These are phyloP conservation scores for Gallinago paraguaiae DNA, from an alignment of 2,113 vertebrate species.

Conservation along the genomic window DNA sequence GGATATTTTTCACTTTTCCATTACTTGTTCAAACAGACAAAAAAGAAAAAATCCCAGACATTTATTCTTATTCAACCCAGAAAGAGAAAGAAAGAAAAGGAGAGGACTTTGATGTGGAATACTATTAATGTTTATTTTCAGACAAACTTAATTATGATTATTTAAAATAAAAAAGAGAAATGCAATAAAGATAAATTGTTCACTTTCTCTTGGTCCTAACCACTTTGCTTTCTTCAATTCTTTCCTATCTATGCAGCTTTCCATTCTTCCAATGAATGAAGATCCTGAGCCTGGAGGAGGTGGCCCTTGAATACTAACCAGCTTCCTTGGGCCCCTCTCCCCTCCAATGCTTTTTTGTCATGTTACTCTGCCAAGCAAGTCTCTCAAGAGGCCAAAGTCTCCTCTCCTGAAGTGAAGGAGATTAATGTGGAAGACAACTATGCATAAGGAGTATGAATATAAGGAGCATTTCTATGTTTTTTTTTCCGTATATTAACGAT, in stretches of 20 bases:
- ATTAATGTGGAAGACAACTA: background rate
- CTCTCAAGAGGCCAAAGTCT: too few relatives aligned
- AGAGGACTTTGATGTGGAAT: background rate
- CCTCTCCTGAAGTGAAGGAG: too few relatives aligned
- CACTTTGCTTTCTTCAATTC: background rate
- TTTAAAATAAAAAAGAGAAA: background rate
- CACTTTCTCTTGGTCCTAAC: background rate
- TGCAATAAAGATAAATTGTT: background rate
- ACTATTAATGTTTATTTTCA: background rate
- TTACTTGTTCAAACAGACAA: background rate
- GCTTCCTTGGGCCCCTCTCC: too few relatives aligned
- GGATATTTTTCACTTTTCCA: background rate
- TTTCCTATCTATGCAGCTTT: background rate
- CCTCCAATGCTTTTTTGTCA: too few relatives aligned
- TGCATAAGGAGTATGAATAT: background rate
- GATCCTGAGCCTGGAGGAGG: too few relatives aligned
- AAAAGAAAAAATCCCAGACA: background rate
- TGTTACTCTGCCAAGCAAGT: too few relatives aligned
- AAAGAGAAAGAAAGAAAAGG: background rate
- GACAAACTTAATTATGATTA: background rate
- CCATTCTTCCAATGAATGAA: background rate
- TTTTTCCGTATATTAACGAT: background rate
- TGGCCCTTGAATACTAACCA: too few relatives aligned
- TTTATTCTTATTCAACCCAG: background rate
- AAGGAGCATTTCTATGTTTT: background rate